Percentiles rank a stretch among this genome's conserved stretches.
Conservation (phyloP, 2,797 vertebrate species). For the Enteromius treurensis region DNA sequence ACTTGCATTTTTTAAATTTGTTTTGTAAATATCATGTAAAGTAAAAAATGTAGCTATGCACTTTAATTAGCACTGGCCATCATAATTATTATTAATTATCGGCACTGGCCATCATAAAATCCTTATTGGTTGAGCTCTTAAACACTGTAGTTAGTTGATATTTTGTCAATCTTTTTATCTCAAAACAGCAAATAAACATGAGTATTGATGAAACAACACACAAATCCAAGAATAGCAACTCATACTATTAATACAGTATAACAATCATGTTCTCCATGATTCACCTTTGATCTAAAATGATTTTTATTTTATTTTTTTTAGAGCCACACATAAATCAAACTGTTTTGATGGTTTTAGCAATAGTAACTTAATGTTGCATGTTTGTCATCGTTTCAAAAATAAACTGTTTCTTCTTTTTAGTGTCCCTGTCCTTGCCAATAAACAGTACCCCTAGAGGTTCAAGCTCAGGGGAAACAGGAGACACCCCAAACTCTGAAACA, state of each 20-base stretch:
- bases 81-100: too few species aligned
- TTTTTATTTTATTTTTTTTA: background rate
- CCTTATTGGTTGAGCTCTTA: too few species aligned
- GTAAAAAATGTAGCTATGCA: too few species aligned
- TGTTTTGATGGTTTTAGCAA: background rate
- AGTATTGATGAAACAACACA: background rate
- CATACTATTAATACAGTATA: background rate
- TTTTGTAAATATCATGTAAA: too few species aligned
- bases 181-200: background rate
- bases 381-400: background rate
- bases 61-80: too few species aligned
- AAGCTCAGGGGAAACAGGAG: constrained; percentile 63
- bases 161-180: background rate
- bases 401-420: constrained; percentile 64
- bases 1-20: too few species aligned
- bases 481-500: constrained; percentile 66
- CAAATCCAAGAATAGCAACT: background rate
- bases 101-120: background rate
- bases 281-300: background rate
- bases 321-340: background rate
- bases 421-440: constrained; percentile 65
- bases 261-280: background rate
- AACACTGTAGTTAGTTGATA: too few species aligned
- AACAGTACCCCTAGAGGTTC: constrained; percentile 62
- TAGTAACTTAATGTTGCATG: background rate